Base-by-base conservation (phyloP, 2,888 invertebrate genomes). In the Epicampocera succincta region DNA sequence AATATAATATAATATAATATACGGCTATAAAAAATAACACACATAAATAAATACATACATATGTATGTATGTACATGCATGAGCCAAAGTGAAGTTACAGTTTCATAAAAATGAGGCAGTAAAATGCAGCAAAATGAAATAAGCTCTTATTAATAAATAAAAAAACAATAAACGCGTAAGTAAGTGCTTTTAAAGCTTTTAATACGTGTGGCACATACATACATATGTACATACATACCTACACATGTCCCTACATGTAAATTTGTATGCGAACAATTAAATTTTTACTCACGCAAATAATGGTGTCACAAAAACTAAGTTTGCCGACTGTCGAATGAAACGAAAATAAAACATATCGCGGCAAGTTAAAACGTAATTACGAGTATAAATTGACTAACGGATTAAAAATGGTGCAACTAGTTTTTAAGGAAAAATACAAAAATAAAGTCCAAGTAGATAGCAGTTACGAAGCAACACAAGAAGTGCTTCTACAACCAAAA, bases 391-490 rank as follows among this genome's bases (percentile, higher is more conserved):
- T 15, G 42, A 75, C 48, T 11, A 69, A 44, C 17, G 15, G 33
- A 68, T 42, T 60, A 29, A 73, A 73, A 68, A 79, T 79, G 78
- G 60, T 79, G 52, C 44, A 73, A 17, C 33, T 73, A 25, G 44
- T 52, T 60, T 60, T 60, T 38, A 60, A 68, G 52, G 40, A 44
- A 73, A 66, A 72, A 50, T n/a, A 17, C 17, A 65, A 56, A 74
- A 19, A 44, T 15, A 25, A 17, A 69, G 56, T 50, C 29, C 63
- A 60, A 75, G 11, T 50, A 61, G 71, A 60, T 25, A 56, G 65
- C 44, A 68, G 73, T 63, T 69, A 69, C 65, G 78, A 74, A 75
- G 71, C 63, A 78, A 78, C 63, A 65, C 21, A 60, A 71, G 66
- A 78, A 71, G 42, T 52, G 50, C n/a, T 78, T 78, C 61, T 68